These are phyloP conservation scores for Phragmatobia fuliginosa DNA, from an alignment of 2,888 invertebrate species.

Conservation along the genomic window DNA sequence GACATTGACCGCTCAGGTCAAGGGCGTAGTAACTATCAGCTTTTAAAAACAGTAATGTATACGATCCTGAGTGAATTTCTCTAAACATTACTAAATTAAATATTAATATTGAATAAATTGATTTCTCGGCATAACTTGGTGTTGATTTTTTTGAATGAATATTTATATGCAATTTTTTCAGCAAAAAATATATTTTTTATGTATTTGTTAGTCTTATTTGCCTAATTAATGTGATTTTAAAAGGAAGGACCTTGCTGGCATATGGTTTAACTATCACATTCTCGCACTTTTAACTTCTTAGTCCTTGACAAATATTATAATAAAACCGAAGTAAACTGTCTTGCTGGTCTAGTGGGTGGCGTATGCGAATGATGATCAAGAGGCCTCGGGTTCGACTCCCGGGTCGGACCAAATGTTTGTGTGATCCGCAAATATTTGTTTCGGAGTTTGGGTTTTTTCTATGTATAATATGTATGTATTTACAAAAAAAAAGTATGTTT, in stretches of 20 bases:
- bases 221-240: background rate
- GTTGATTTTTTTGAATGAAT: background rate
- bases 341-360: too few species aligned
- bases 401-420: too few species aligned
- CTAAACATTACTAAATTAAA: background rate
- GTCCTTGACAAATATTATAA: background rate
- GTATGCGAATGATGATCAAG: too few species aligned
- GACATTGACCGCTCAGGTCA: constrained; percentile 51
- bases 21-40: constrained; percentile 41
- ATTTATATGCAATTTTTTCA: too few species aligned
- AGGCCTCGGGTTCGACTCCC: too few species aligned
- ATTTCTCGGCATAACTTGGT: background rate
- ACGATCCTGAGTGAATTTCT: constrained; percentile 18
- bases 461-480: too few species aligned
- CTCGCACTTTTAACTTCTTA: background rate
- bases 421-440: too few species aligned
- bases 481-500: too few species aligned
- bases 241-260: too few species aligned
- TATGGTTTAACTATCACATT: background rate
- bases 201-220: background rate
- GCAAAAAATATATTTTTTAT: too few species aligned
- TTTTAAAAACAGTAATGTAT: constrained; percentile 20
- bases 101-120: background rate
- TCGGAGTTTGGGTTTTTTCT: too few species aligned
- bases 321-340: too few species aligned